These are phyloP conservation scores for Leucoma salicis DNA, from an alignment of 2,888 invertebrate species.

Conservation along the genomic window DNA sequence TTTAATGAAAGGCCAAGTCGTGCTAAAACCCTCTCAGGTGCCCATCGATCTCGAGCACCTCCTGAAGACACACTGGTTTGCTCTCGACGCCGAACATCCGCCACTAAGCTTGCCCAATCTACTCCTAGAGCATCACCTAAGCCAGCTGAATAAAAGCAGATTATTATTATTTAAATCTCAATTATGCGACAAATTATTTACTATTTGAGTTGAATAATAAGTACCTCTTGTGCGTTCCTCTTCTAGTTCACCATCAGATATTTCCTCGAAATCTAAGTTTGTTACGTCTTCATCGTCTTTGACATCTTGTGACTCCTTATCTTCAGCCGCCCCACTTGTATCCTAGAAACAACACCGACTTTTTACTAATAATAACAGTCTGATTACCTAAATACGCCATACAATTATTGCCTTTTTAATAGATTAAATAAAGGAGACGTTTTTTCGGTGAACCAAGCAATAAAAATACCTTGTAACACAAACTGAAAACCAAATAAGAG, in stretches of 20 bases:
- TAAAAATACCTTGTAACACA: too few relatives aligned
- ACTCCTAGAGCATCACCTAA: slow-evolving; percentile 97
- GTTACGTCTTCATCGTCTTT: slow-evolving; percentile 88
- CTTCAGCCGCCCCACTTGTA: slow-evolving; percentile 65
- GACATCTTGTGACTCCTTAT: slow-evolving; percentile 75
- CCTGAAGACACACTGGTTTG: slow-evolving; percentile 71
- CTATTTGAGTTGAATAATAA: not conserved
- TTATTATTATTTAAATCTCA: not conserved
- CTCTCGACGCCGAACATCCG: slow-evolving; percentile 85
- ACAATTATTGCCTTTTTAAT: too few relatives aligned
- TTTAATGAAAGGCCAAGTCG: slow-evolving; percentile 90
- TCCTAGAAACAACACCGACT: too few relatives aligned
- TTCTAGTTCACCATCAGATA: slow-evolving; percentile 94
- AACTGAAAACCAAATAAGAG: too few relatives aligned
- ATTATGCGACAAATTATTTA: not conserved
- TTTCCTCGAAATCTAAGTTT: slow-evolving; percentile 93
- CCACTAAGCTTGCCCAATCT: slow-evolving; percentile 95
- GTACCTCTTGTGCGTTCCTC: slow-evolving; percentile 86
- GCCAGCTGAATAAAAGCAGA: slow-evolving; percentile 63
- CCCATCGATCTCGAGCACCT: slow-evolving; percentile 90
- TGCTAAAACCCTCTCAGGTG: slow-evolving; percentile 89
- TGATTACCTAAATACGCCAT: too few relatives aligned
- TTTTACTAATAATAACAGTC: too few relatives aligned
- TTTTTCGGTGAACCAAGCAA: too few relatives aligned
- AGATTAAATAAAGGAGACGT: too few relatives aligned